Evolutionary conservation across 2,888 invertebrate species (phyloP).

Genomic region (Penaeus monodon): DNA sequence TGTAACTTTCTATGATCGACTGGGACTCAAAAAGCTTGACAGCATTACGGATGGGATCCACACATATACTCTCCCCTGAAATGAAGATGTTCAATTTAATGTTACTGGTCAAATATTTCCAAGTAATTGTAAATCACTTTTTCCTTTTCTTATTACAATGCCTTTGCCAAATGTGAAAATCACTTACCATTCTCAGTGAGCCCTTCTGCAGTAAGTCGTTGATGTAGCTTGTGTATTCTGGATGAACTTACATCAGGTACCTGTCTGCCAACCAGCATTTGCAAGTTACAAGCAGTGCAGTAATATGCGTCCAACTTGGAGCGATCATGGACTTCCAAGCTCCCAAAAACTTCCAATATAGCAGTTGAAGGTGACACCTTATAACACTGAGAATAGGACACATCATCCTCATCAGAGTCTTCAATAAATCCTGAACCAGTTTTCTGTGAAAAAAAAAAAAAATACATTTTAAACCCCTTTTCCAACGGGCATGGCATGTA

Average conservation of each 20-base stretch:
- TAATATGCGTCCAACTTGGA: slow-evolving; percentile 82
- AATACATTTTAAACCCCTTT: no score
- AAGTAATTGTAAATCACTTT: slow-evolving; percentile 56
- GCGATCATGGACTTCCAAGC: slow-evolving; percentile 76
- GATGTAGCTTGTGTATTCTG: slow-evolving; percentile 78
- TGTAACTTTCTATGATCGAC: slow-evolving; percentile 79
- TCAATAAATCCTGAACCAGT: slow-evolving; percentile 33
- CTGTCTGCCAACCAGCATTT: slow-evolving; percentile 73
- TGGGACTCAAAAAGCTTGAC: slow-evolving; percentile 84
- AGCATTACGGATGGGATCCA: slow-evolving; percentile 88
- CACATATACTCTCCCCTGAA: slow-evolving; percentile 88
- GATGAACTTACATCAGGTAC: slow-evolving; percentile 78
- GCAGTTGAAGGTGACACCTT: slow-evolving; percentile 69
- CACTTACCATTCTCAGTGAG: slow-evolving; percentile 76
- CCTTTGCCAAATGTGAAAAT: slow-evolving; percentile 9
- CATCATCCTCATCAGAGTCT: slow-evolving; percentile 52
- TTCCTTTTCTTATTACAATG: slow-evolving; percentile 47
- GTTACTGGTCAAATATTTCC: no score
- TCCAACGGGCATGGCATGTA: no score
- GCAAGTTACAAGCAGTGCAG: slow-evolving; percentile 76
- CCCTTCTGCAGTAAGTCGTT: slow-evolving; percentile 76
- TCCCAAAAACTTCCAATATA: slow-evolving; percentile 72
- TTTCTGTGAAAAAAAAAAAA: slow-evolving; percentile 16
- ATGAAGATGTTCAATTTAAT: slow-evolving; percentile 65
- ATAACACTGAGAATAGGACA: slow-evolving; percentile 34